Conservation (phyloP, 2,888 invertebrate genomes). For the Epinotia demarniana region DNA sequence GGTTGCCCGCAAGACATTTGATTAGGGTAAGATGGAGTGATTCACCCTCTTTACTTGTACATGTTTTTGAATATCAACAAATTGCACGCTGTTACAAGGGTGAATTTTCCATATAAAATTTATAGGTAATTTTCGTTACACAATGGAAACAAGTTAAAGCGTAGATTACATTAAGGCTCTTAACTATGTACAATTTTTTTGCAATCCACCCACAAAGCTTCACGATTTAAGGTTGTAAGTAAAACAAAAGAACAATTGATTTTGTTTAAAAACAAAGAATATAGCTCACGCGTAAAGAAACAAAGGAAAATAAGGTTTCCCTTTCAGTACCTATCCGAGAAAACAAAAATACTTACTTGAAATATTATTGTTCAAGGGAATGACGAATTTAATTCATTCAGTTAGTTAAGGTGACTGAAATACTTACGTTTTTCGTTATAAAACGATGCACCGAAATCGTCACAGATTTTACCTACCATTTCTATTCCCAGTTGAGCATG, state of each 20-base stretch:
- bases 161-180: too few species aligned
- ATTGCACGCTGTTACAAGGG: background rate
- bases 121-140: too few species aligned
- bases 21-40: constrained; percentile 34
- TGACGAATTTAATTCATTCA: background rate
- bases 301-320: background rate
- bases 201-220: background rate
- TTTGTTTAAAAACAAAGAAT: background rate
- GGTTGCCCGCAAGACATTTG: constrained; percentile 35
- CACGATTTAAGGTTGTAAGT: background rate
- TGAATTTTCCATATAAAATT: too few species aligned
- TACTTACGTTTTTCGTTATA: too few species aligned
- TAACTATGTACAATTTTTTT: too few species aligned
- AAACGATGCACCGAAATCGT: too few species aligned
- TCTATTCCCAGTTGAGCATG: too few species aligned
- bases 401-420: too few species aligned
- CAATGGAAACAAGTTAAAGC: too few species aligned
- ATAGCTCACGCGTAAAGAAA: background rate
- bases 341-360: background rate
- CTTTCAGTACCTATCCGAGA: background rate
- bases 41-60: constrained; percentile 32
- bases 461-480: too few species aligned
- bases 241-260: constrained; percentile 4
- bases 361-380: background rate
- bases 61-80: constrained; percentile 16